Conservation (phyloP, 2,888 invertebrate genomes). For the Xanthorhoe designata region DNA sequence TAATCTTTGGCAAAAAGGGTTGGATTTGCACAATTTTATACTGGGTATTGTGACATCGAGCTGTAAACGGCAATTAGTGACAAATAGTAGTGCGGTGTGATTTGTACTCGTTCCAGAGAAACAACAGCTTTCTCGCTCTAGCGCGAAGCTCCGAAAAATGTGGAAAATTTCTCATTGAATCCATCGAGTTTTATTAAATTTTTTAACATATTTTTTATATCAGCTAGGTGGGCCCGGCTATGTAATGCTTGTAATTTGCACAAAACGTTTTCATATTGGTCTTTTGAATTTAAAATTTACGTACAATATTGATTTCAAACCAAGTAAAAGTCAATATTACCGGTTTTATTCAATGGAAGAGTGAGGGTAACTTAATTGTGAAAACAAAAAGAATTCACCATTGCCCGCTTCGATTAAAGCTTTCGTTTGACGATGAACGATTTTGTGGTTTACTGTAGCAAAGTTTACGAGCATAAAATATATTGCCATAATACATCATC, state of each 20-base stretch:
- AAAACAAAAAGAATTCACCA: neutral
- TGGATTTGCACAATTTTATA: neutral
- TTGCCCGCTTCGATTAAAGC: neutral
- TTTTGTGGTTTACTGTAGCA: neutral
- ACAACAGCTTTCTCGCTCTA: conserved; percentile 22
- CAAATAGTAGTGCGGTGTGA: conserved; percentile 62
- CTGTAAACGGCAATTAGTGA: conserved; percentile 70
- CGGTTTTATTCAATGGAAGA: neutral
- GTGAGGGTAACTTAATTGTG: neutral
- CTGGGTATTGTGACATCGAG: neutral
- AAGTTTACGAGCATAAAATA: neutral
- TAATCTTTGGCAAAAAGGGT: neutral
- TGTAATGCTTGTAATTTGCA: neutral
- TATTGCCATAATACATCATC: no score
- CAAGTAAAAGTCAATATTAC: neutral
- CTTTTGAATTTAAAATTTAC: neutral
- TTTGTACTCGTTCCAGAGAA: conserved; percentile 57
- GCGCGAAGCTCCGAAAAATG: conserved; percentile 3
- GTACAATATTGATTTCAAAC: neutral
- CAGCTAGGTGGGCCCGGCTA: neutral
- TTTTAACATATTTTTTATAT: neutral
- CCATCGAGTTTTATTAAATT: neutral
- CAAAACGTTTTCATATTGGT: neutral
- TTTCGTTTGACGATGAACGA: neutral
- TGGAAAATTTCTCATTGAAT: neutral